Evolutionary conservation across 2,113 vertebrate genomes (phyloP), one percentile per base, ranked within the genome.

Genomic region (Megaleporinus macrocephalus): DNA sequence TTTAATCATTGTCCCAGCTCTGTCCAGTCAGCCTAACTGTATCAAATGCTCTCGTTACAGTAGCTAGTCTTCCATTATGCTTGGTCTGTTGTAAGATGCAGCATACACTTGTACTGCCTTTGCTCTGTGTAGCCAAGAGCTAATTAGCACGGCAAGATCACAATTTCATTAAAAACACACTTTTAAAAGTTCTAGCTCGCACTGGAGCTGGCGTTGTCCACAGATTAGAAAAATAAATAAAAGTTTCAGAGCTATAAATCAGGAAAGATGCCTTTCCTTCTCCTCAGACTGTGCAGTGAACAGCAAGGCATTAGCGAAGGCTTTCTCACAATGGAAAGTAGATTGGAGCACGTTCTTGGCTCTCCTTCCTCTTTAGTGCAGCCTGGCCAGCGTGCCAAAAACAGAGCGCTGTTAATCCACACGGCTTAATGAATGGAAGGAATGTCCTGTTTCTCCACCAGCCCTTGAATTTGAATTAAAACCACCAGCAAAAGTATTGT

Each of bases 401-500:
- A 26, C 55, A 47, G 44, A 44, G 59, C 44, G 9, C 5, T 76
- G 65, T 82, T 62, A n/a, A 83, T 65, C 51, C 41, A 57, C 27
- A 41, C 27, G 62, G 22, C 59, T 22, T 80, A 74, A 80, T 80
- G 73, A 86, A 80, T 51, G 66, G 65, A 79, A 63, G 22, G 26
- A 27, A 33, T 72, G 63, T 41, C 36, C n/a, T 24, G 22, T 26
- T 61, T 61, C 24, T 61, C 4, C 9, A 11, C 5, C 1, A 44
- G 41, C 41, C 41, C 41, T 44, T 44, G 41, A 44, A 44, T 44
- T 44, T 11, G 1, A 44, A 11, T 9, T 4, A 9, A 44, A 44
- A 44, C 41, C 5, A 44, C 41, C 4, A 11, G 1, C 41, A 44
- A 44, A 44, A 44, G 41, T 44, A 44, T 44, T 7, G 36, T 36